Base-by-base conservation (phyloP, 2,113 vertebrate genomes). In the Oncorhynchus mykiss region DNA sequence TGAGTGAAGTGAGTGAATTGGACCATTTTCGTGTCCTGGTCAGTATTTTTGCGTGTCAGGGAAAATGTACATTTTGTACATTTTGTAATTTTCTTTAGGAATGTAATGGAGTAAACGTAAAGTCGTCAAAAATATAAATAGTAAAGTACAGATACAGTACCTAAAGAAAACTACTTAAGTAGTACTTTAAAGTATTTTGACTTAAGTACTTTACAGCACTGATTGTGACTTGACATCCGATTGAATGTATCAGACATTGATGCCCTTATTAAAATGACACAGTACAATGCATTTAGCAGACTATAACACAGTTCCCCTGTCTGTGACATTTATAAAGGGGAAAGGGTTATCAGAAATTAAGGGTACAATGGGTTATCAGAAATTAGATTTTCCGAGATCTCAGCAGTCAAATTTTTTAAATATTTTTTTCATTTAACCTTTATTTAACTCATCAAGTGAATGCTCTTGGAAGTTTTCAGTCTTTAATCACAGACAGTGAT, bases 221-320 rank as follows among this genome's bases (percentile, higher is more conserved):
- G 34, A 31, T 71, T 67, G 60, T 48, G 74, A 73, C 64, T 59
- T 60, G 75, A 29, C 45, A 60, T 60, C 54, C 16, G 22, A 67
- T 70, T 84, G 75, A 73, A 87, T 80, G 70, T 62, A 54, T 67
- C 20, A 2, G 62, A 75, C 78, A 81, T 85, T 49, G 72, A 27
- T 78, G 76, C 84, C 82, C 71, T 75, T 75, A 82, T 78, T 80
- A 76, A 85, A 74, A 82, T 79, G 79, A 87, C 68, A 77, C 59
- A 82, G 73, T 45, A 13, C 78, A 74, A 70, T 68, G 54, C 78
- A 78, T 66, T 71, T 79, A 83, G 71, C 74, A 64, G 73, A 57
- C 39, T 8, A 4, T 85, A 80, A 77, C 72, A 77, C 65, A 83
- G 77, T 60, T 75, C n/a, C 73, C 73, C 71, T 83, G 67, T 81